Evolutionary conservation across 1,140 invertebrate species (phyloP).

Genomic region (Sycobia sp.): DNA sequence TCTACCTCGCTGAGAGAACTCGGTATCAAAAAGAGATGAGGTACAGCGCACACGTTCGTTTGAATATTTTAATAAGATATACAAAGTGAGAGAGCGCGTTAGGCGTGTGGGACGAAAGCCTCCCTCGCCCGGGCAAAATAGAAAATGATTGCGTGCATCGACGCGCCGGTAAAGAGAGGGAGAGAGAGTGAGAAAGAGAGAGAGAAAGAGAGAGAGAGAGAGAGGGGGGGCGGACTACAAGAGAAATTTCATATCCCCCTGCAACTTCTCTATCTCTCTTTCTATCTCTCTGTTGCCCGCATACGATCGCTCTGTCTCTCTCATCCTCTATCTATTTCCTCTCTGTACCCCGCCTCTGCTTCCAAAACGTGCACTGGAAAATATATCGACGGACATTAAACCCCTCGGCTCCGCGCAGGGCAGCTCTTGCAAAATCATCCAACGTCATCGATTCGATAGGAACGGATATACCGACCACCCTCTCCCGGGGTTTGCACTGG

Average conservation of each 20-base stretch:
- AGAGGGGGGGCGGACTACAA: conserved; percentile 1
- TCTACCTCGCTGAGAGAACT: no score
- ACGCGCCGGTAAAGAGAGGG: background rate
- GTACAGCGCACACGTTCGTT: no score
- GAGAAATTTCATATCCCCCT: conserved; percentile 23
- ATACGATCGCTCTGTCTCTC: no score
- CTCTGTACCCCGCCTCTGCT: conserved; percentile 12
- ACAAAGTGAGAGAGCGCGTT: conserved; percentile 21
- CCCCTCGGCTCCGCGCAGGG: conserved; percentile 20
- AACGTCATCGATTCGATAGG: conserved; percentile 49
- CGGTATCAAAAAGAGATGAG: no score
- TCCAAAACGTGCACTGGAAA: conserved; percentile 34
- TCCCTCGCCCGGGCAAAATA: conserved; percentile 19
- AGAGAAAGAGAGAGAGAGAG: conserved; percentile 8
- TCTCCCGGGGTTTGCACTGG: no score
- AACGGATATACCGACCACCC: conserved; percentile 34
- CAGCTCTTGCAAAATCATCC: conserved; percentile 47
- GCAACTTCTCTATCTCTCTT: no score
- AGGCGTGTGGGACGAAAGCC: conserved; percentile 14
- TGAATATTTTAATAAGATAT: conserved; percentile 37
- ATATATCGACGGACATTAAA: conserved; percentile 49
- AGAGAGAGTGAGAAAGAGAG: background rate
- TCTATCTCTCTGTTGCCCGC: no score
- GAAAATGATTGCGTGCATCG: conserved; percentile 32
- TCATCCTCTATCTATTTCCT: no score